Evolutionary conservation across 1,140 invertebrate genomes (phyloP).

Genomic region (Diachasmimorpha longicaudata): DNA sequence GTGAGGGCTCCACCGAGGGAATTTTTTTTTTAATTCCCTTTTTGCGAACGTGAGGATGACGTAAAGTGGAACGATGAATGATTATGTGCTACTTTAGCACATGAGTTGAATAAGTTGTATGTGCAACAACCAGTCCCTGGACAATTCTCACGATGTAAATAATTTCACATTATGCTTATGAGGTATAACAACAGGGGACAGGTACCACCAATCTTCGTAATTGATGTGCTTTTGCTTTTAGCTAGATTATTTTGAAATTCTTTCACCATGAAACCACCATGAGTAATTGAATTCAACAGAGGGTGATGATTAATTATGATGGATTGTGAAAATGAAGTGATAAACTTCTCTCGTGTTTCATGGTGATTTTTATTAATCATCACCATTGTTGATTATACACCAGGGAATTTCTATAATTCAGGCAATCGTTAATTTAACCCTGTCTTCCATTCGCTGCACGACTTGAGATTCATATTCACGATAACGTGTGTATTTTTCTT

Average conservation of each 20-base stretch:
- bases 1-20: background rate
- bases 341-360: no score
- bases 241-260: background rate
- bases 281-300: background rate
- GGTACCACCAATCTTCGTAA: background rate
- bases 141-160: background rate
- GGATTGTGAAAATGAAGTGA: no score
- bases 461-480: background rate
- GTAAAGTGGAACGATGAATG: constrained; percentile 8
- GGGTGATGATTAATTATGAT: background rate
- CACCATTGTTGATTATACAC: no score
- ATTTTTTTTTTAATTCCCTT: background rate
- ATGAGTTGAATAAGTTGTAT: background rate
- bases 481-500: background rate
- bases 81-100: background rate
- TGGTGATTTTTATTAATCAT: no score
- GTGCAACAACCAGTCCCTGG: background rate
- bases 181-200: background rate
- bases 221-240: background rate
- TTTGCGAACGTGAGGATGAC: background rate
- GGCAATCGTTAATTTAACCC: no score
- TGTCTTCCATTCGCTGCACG: no score
- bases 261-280: background rate
- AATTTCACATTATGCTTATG: background rate
- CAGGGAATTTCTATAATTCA: no score